phyloP scores from a whole-genome alignment of 1,140 invertebrate genomes.

The Mactra quadrangularis region DNA sequence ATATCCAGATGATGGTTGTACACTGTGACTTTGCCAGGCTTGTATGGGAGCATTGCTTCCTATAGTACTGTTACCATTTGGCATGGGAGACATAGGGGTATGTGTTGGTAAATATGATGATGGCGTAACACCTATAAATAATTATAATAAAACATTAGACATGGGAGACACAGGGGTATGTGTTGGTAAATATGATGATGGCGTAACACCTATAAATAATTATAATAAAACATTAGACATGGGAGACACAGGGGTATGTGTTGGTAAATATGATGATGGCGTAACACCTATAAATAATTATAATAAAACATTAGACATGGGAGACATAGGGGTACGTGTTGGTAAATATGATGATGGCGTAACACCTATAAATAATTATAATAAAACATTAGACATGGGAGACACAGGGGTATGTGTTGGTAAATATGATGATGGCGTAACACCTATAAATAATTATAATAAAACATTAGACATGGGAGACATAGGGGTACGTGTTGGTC shows the following conservation, averaged over 20 bases:
- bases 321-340: slow-evolving; percentile 43
- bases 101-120: slow-evolving; percentile 44
- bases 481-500: slow-evolving; percentile 45
- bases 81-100: slow-evolving; percentile 34
- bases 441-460: neutral
- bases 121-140: slow-evolving; percentile 13
- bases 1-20: neutral
- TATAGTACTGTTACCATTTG: slow-evolving; percentile 28
- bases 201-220: slow-evolving; percentile 13
- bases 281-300: slow-evolving; percentile 7
- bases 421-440: neutral
- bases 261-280: slow-evolving; percentile 31
- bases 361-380: neutral
- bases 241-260: slow-evolving; percentile 47
- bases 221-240: neutral
- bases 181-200: slow-evolving; percentile 29
- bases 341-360: slow-evolving; percentile 32
- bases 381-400: slow-evolving; percentile 3
- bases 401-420: slow-evolving; percentile 53
- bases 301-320: neutral
- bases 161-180: slow-evolving; percentile 48
- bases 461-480: slow-evolving; percentile 13
- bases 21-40: slow-evolving; percentile 53
- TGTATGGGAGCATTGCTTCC: slow-evolving; percentile 41
- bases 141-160: neutral